Evolutionary conservation across 2,797 vertebrate genomes (phyloP).

Genomic region (Eupleurogrammus muticus): DNA sequence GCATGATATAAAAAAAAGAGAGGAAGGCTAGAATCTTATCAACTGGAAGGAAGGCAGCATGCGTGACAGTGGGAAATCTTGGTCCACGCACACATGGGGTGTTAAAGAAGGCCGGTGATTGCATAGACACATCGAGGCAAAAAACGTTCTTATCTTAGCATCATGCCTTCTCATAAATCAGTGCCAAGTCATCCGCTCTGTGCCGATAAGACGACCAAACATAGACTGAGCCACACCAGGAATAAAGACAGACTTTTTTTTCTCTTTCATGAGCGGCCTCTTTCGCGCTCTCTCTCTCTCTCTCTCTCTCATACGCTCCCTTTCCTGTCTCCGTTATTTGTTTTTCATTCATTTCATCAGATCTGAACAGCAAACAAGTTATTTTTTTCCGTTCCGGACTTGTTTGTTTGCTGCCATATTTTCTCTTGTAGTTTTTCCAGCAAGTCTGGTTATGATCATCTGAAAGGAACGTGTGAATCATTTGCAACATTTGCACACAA

Average conservation of each 20-base stretch:
- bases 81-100: slow-evolving; percentile 47
- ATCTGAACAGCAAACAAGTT: slow-evolving; percentile 57
- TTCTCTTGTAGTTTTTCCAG: slow-evolving; percentile 61
- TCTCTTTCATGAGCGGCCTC: slow-evolving; percentile 37
- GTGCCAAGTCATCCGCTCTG: slow-evolving; percentile 64
- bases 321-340: slow-evolving; percentile 56
- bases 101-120: slow-evolving; percentile 61
- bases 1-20: slow-evolving; percentile 30
- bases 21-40: slow-evolving; percentile 57
- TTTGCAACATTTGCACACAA: slow-evolving; percentile 33
- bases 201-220: slow-evolving; percentile 73
- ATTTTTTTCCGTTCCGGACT: slow-evolving; percentile 36
- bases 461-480: slow-evolving; percentile 39
- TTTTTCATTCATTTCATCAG: slow-evolving; percentile 73
- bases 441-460: slow-evolving; percentile 62
- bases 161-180: slow-evolving; percentile 76
- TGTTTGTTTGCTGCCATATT: slow-evolving; percentile 59
- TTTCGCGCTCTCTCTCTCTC: slow-evolving; percentile 38
- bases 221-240: slow-evolving; percentile 51
- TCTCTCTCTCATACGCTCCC: slow-evolving; percentile 37
- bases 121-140: slow-evolving; percentile 62
- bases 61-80: slow-evolving; percentile 65
- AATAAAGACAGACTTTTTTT: slow-evolving; percentile 39
- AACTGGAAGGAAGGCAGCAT: slow-evolving; percentile 47
- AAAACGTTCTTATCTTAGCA: slow-evolving; percentile 72